A percentile compares a stretch with the other conserved stretches of the same genome.
These are phyloP conservation scores for Phacellophora camtschatica DNA, from an alignment of 30 jellyfish, hydroid and myxozoan genomes.

Conservation along the genomic window DNA sequence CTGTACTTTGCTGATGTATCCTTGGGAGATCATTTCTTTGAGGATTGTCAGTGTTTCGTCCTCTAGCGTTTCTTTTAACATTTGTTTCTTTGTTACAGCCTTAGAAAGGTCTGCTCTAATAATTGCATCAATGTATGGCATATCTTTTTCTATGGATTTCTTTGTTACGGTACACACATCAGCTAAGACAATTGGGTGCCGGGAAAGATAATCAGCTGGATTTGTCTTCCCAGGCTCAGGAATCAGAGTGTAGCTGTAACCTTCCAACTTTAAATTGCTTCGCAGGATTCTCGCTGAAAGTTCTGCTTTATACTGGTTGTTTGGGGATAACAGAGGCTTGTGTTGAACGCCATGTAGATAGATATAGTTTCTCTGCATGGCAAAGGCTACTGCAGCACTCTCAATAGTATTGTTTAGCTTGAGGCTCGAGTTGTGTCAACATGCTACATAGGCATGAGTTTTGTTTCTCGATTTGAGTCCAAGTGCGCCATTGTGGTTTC, in stretches of 20 bases:
- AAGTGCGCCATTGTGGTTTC: conserved; percentile 5
- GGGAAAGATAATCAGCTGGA: conserved; percentile 1
- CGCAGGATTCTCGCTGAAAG: not conserved
- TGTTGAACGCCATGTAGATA: not conserved
- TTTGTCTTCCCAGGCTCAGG: not conserved
- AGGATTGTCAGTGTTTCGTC: conserved; percentile 7
- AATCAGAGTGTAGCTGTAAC: not conserved
- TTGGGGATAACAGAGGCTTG: not conserved
- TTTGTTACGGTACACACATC: conserved; percentile 18
- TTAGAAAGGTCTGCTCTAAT: not conserved
- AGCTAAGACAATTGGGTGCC: conserved; percentile 11
- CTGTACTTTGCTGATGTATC: conserved; percentile 20
- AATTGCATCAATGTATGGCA: not conserved
- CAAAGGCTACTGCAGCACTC: not conserved
- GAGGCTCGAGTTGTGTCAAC: not conserved
- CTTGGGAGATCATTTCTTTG: conserved; percentile 5
- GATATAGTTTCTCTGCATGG: not conserved
- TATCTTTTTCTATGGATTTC: conserved; percentile 5
- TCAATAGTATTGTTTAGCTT: not conserved
- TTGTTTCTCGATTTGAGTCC: not conserved
- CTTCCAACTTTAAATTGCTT: not conserved
- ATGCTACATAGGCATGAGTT: not conserved
- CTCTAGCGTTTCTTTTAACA: conserved; percentile 9
- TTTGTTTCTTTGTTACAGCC: conserved; percentile 3
- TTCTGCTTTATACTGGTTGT: not conserved